These are phyloP conservation scores for Trichonephila clavipes DNA, from an alignment of 1,140 invertebrate genomes.

Conservation along the genomic window DNA sequence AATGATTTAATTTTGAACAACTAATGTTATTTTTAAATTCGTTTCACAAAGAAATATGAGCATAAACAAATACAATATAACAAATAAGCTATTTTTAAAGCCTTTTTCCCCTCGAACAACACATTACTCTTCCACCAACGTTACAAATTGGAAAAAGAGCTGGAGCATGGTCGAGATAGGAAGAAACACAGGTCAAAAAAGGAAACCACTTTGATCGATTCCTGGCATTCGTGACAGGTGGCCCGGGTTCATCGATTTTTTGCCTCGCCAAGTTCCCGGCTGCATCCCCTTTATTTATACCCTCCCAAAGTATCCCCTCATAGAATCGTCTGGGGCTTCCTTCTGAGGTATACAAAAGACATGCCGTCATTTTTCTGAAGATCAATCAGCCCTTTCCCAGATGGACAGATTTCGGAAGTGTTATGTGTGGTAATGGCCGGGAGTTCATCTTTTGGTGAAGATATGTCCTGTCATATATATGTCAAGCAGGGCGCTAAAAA, in stretches of 20 bases:
- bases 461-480: constrained; percentile 12
- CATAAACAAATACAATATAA: neutral
- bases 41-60: no score
- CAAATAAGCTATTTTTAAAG: neutral
- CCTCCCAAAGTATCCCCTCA: neutral
- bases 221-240: constrained; percentile 44
- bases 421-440: neutral
- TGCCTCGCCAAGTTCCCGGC: constrained; percentile 36
- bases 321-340: neutral
- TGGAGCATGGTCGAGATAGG: constrained; percentile 12
- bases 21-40: no score
- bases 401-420: neutral
- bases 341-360: neutral
- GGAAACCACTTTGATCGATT: constrained; percentile 54
- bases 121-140: neutral
- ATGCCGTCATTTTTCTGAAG: neutral
- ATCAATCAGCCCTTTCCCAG: neutral
- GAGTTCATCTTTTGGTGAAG: neutral
- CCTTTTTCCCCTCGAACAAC: neutral
- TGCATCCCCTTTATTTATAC: neutral
- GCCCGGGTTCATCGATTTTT: constrained; percentile 56
- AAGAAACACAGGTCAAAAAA: constrained; percentile 34
- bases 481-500: neutral
- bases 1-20: no score
- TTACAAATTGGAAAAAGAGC: constrained; percentile 46